Conservation (phyloP, 2,888 invertebrate genomes). For the Melitaea athalia region DNA sequence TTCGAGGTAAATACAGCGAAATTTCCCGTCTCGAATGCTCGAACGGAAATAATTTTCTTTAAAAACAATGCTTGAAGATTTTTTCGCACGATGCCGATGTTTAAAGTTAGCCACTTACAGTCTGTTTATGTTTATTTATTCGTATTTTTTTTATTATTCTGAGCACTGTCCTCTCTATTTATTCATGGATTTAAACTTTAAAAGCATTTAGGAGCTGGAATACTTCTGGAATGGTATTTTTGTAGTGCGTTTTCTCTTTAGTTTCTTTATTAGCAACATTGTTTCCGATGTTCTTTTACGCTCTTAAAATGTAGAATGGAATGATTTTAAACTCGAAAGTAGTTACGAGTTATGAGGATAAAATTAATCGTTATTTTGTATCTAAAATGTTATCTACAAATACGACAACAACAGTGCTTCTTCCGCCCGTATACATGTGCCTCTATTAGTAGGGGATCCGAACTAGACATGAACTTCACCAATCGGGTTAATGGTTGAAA, state of each 20-base stretch:
- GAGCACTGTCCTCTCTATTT: slow-evolving; percentile 48
- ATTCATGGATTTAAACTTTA: slow-evolving; percentile 17
- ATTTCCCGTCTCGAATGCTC: slow-evolving; percentile 34
- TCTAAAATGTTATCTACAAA: neutral
- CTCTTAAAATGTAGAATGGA: neutral
- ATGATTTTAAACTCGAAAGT: neutral
- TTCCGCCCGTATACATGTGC: neutral
- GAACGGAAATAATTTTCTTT: slow-evolving; percentile 41
- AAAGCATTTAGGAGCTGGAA: neutral
- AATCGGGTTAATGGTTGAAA: too few relatives aligned
- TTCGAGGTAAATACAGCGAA: slow-evolving; percentile 37
- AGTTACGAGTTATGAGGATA: neutral
- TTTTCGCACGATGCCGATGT: slow-evolving; percentile 70
- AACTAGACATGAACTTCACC: neutral
- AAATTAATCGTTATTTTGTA: neutral
- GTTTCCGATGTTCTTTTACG: neutral
- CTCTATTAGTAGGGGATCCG: neutral
- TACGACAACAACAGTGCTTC: neutral
- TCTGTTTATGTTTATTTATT: slow-evolving; percentile 62
- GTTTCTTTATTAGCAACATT: neutral
- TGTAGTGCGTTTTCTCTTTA: neutral
- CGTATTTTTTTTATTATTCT: slow-evolving; percentile 44
- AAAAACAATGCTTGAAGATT: slow-evolving; percentile 62
- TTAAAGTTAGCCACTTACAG: slow-evolving; percentile 58
- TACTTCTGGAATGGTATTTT: neutral